phyloP scores from a whole-genome alignment of 2,888 invertebrate genomes.

The Philereme transversata region DNA sequence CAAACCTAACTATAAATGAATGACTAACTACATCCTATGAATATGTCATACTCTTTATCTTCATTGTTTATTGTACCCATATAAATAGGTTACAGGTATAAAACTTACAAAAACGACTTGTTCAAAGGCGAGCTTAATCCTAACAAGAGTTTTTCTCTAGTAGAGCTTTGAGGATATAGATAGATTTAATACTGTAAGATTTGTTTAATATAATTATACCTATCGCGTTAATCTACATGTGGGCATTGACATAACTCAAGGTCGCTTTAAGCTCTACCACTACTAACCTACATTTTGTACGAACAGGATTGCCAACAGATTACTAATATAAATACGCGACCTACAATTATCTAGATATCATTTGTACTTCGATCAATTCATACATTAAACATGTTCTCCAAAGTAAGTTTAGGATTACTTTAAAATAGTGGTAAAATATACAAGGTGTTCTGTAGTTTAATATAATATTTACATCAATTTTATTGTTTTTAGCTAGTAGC shows the following conservation, averaged over 20 bases:
- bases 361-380: slow-evolving; percentile 39
- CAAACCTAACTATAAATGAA: too few species aligned
- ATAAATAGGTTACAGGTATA: too few species aligned
- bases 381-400: slow-evolving; percentile 49
- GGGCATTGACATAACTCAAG: slow-evolving; percentile 32
- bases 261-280: slow-evolving; percentile 31
- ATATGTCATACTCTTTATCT: too few species aligned
- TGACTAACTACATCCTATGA: too few species aligned
- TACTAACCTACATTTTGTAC: slow-evolving; percentile 26
- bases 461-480: background rate
- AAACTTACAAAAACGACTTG: too few species aligned
- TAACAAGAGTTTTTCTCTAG: too few species aligned
- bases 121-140: too few species aligned
- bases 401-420: slow-evolving; percentile 44
- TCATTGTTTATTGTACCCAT: too few species aligned
- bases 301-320: slow-evolving; percentile 18
- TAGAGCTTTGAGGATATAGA: too few species aligned
- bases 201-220: too few species aligned
- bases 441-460: background rate
- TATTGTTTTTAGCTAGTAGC: slow-evolving; percentile 45
- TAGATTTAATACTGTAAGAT: too few species aligned
- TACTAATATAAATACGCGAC: slow-evolving; percentile 39
- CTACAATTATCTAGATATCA: slow-evolving; percentile 33
- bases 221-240: background rate
- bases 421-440: background rate